Percentiles rank a stretch among this genome's conserved stretches.
phyloP scores from a whole-genome alignment of 2,113 vertebrate genomes.

The Cololabis saira region DNA sequence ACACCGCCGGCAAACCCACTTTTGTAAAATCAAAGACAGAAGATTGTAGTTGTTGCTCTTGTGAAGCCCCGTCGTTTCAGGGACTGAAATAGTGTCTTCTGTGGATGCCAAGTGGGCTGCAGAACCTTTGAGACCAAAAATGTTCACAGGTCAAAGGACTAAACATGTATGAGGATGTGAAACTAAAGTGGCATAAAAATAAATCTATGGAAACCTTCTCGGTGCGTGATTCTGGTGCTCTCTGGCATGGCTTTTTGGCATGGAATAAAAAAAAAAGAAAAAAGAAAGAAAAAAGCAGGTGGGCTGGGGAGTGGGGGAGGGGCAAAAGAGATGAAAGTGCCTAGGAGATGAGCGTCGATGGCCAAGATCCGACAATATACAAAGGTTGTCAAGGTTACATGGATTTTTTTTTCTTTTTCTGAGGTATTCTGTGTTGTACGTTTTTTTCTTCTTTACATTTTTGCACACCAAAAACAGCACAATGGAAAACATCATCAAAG shows the following conservation, averaged over 20 bases:
- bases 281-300: slow-evolving; percentile 6
- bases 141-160: slow-evolving; percentile 18
- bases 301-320: neutral
- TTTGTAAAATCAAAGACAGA: neutral
- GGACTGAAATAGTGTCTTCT: slow-evolving; percentile 1
- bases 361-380: slow-evolving; percentile 53
- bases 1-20: slow-evolving; percentile 42
- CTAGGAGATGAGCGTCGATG: slow-evolving; percentile 34
- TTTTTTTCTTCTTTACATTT: slow-evolving; percentile 72
- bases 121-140: slow-evolving; percentile 32
- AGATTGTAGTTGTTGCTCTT: neutral
- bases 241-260: slow-evolving; percentile 15
- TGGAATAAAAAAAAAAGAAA: neutral
- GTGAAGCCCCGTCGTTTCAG: neutral
- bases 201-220: slow-evolving; percentile 27
- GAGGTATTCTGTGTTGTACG: slow-evolving; percentile 84
- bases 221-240: neutral
- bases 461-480: slow-evolving; percentile 66
- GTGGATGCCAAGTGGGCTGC: slow-evolving; percentile 11
- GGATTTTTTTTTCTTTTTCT: slow-evolving; percentile 74
- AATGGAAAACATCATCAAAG: slow-evolving; percentile 62
- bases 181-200: slow-evolving; percentile 29
- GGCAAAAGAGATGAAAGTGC: slow-evolving; percentile 25
- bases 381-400: slow-evolving; percentile 76
- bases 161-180: slow-evolving; percentile 1